Evolutionary conservation across 2,113 vertebrate genomes (phyloP), one percentile per base, ranked within the genome.

Genomic region (Atrichornis clamosus): DNA sequence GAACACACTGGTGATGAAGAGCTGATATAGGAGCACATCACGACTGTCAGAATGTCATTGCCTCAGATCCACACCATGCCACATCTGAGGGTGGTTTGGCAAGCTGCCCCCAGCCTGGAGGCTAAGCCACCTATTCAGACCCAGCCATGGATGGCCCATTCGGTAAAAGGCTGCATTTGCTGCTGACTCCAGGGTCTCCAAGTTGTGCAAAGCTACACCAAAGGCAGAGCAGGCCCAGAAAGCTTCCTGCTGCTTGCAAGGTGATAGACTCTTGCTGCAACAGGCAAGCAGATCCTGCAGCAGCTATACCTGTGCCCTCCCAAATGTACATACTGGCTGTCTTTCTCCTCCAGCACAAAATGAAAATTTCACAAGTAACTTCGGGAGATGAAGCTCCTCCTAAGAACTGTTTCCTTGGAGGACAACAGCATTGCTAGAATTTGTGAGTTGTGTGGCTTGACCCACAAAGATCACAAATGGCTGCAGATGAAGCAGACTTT

Each of bases 401-500:
- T 81, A 44, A 56, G 60, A 74, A 35, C 14, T 7, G 9, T 41
- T 60, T 84, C 56, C 47, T 72, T 60, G 42, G 74, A 87, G 49
- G 74, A 64, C 65, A 94, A 11, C 9, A 82, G n/a, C 80, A 33
- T 52, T 73, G 55, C 50, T 87, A 39, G 82, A 52, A 84, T 68
- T 46, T 65, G 60, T 78, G 93, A 49, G 60, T 81, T 55, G 15
- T 52, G 33, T 10, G 26, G 65, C 55, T 64, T 79, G 52, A 93
- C 49, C 89, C 60, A 87, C 63, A 80, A 50, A 92, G 73, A 86
- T 50, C 27, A 8, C n/a, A 76, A 94, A 95, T 13, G 49, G 44
- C 15, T 95, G 53, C 95, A 94, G 85, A 87, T 72, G 0, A 60
- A 90, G 60, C 69, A 95, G 68, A 69, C 39, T 76, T 91, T 84